Base-by-base conservation (phyloP, 2,888 invertebrate species). In the Chymomyza fuscimana region DNA sequence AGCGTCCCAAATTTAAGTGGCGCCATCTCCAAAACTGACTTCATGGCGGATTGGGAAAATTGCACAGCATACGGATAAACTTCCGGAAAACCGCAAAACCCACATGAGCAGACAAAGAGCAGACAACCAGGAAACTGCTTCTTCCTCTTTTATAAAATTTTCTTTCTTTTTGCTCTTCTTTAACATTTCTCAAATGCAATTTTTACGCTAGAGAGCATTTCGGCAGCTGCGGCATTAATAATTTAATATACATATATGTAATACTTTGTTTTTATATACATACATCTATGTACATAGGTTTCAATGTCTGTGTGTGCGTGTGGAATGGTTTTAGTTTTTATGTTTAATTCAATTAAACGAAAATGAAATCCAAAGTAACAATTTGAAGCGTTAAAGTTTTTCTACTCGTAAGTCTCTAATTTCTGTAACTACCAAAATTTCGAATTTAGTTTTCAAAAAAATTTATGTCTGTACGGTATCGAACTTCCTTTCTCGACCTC, bases 191-290 rank as follows among this genome's bases (percentile, higher is more conserved):
- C 15, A 58, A 61, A 64, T 69, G 69, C 1, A 22, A 54, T 19
- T 67, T 86, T 84, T 79, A 79, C 86, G 82, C 84, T 84, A 82
- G 71, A 84, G 63, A 77, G 82, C 79, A 63, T 75, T 80, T 68
- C 15, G 58, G 58, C 40, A 32, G 54, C 60, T 16, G 70, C 54
- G 60, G 25, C 56, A 46, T 46, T 46, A 4, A 46, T 12, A 46
- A 12, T 12, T 2, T 46, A 4, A 46, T 46, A 32, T 32, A 46
- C 12, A 32, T 32, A 32, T 32, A 32, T 32, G 32, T 32, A 32
- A 32, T 32, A 15, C 51, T 51, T n/a, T 10, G 5, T 15, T 51
- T 32, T 5, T 32, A 32, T 32, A 5, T 32, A 7, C 1, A 32
- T 32, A 9, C 6, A 32, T 32, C 32, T 32, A 32, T 32, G 7